Evolutionary conservation across 2,113 vertebrate genomes (phyloP).

Genomic region (Malaclemys terrapin): DNA sequence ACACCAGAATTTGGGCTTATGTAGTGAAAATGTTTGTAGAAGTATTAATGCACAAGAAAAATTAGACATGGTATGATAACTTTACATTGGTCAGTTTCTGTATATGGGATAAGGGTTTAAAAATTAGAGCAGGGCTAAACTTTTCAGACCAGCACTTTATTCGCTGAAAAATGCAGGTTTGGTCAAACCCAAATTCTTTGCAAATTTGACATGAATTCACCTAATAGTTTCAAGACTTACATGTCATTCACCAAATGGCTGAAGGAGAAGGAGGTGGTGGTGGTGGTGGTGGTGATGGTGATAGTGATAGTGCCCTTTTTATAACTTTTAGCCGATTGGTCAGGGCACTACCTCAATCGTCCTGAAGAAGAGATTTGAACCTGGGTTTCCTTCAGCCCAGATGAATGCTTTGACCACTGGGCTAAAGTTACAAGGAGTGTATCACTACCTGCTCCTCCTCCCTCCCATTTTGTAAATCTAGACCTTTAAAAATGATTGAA

Average conservation of each 20-base stretch:
- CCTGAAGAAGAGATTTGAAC: background rate
- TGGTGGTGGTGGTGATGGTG: background rate
- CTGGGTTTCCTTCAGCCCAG: background rate
- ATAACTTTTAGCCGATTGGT: background rate
- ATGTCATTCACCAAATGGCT: background rate
- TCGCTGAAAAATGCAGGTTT: background rate
- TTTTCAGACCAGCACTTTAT: background rate
- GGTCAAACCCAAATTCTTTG: background rate
- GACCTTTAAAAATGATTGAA: background rate
- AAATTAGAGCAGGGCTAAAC: background rate
- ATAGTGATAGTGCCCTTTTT: background rate
- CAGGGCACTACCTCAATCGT: background rate
- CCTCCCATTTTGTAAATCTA: background rate
- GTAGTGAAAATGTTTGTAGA: background rate
- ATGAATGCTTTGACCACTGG: background rate
- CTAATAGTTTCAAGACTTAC: background rate
- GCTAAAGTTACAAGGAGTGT: background rate
- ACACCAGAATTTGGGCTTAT: background rate
- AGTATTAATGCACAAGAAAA: fast-evolving
- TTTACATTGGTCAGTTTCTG: background rate
- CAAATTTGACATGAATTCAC: background rate
- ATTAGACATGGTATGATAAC: background rate
- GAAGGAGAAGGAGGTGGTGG: background rate
- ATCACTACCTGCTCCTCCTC: background rate
- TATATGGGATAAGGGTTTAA: background rate